Percentiles rank a stretch among this genome's conserved stretches.
Evolutionary conservation across 1,140 invertebrate species (phyloP).

Genomic region (Drosophila watanabei): DNA sequence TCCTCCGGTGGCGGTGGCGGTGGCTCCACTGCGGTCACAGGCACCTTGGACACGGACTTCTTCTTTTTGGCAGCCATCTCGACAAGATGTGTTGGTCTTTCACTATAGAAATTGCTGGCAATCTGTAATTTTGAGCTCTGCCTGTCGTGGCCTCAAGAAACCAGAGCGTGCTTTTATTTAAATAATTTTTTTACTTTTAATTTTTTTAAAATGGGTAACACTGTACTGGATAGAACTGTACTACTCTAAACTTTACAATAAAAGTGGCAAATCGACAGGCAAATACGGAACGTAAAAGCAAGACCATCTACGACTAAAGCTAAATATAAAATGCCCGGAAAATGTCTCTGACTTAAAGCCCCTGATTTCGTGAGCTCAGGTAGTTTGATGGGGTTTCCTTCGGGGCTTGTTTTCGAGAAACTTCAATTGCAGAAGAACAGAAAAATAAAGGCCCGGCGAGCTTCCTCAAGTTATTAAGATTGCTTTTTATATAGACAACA

Average conservation of each 20-base stretch:
- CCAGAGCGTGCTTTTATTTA: not conserved
- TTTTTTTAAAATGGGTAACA: slow-evolving; percentile 13
- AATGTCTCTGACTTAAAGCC: not conserved
- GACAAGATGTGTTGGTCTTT: too few relatives aligned
- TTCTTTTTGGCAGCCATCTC: slow-evolving; percentile 10
- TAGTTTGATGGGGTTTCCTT: not conserved
- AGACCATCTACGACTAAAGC: slow-evolving; percentile 15
- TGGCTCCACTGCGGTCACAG: not conserved
- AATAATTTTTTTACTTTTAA: slow-evolving; percentile 39
- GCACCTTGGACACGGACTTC: not conserved
- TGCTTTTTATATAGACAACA: too few relatives aligned
- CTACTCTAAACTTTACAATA: slow-evolving; percentile 29
- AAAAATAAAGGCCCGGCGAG: too few relatives aligned
- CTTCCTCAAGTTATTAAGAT: too few relatives aligned
- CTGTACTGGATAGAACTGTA: slow-evolving; percentile 8
- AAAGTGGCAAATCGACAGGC: slow-evolving; percentile 20
- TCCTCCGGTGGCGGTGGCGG: not conserved
- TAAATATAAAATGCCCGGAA: not conserved
- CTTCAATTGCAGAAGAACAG: too few relatives aligned
- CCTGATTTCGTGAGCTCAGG: not conserved
- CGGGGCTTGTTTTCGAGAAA: not conserved
- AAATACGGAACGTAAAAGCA: slow-evolving; percentile 21
- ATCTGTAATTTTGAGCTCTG: slow-evolving; percentile 17
- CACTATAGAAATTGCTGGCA: not conserved
- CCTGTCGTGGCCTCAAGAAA: slow-evolving; percentile 6